Percentiles rank a stretch among this genome's conserved stretches.
These are phyloP conservation scores for Hanleya hanleyi DNA, from an alignment of 2,888 invertebrate genomes.

Conservation along the genomic window DNA sequence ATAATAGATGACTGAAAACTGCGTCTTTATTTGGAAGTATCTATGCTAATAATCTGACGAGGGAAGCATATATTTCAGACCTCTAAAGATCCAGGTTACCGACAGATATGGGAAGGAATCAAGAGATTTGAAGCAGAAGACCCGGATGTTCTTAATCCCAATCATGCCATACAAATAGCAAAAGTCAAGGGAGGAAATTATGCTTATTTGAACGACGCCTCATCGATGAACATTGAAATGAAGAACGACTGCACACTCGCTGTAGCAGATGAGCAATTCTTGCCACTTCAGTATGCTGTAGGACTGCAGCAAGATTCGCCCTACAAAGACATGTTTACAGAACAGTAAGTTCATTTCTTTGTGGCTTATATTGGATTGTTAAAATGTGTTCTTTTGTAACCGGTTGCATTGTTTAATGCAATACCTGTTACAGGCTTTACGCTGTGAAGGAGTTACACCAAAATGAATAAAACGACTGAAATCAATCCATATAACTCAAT, in stretches of 20 bases:
- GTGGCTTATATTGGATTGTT: no score
- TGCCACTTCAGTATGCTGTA: conserved; percentile 23
- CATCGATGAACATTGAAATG: conserved; percentile 11
- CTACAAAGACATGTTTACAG: conserved; percentile 1
- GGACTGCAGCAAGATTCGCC: conserved; percentile 21
- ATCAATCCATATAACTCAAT: no score
- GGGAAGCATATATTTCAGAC: no score
- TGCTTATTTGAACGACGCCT: conserved; percentile 22
- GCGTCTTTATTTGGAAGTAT: no score
- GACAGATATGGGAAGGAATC: conserved; percentile 45
- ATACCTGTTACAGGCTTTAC: no score
- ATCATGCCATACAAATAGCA: conserved; percentile 39
- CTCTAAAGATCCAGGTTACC: conserved; percentile 36
- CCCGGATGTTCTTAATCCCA: conserved; percentile 41
- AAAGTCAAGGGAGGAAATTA: conserved; percentile 38
- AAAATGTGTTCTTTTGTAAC: no score
- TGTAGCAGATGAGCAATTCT: conserved; percentile 15
- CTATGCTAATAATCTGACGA: no score
- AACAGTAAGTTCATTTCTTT: conserved; percentile 12
- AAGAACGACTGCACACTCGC: conserved; percentile 12
- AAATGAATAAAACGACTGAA: no score
- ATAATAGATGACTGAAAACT: no score
- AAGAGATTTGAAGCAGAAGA: conserved; percentile 43
- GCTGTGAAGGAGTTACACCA: no score
- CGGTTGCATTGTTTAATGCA: no score